Conservation (phyloP, 1,140 invertebrate species). For the Stenopsyche tienmushanensis region DNA sequence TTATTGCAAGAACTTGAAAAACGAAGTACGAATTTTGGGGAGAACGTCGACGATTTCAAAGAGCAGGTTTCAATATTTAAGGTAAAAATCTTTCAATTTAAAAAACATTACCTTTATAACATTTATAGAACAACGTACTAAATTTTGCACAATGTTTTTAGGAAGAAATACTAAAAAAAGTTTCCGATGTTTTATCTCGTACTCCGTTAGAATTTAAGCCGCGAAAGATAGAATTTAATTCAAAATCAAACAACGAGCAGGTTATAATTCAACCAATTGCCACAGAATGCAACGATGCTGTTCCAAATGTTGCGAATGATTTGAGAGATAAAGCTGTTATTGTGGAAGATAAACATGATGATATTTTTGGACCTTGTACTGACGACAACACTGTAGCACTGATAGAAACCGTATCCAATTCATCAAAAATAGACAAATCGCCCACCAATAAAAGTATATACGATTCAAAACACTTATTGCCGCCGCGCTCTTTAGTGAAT, state of each 20-base stretch:
- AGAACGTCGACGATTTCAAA: slow-evolving; percentile 61
- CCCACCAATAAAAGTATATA: neutral
- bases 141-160: slow-evolving; percentile 51
- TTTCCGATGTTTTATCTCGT: slow-evolving; percentile 64
- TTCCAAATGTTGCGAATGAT: slow-evolving; percentile 7
- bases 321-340: neutral
- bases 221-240: slow-evolving; percentile 54
- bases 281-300: slow-evolving; percentile 44
- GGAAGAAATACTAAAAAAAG: slow-evolving; percentile 67
- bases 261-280: slow-evolving; percentile 34
- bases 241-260: slow-evolving; percentile 45
- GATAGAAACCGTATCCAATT: slow-evolving; percentile 13
- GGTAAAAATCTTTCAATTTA: slow-evolving; percentile 46
- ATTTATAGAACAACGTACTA: slow-evolving; percentile 3
- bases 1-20: slow-evolving; percentile 57
- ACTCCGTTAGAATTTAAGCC: slow-evolving; percentile 73
- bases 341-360: slow-evolving; percentile 12
- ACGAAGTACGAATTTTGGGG: slow-evolving; percentile 61
- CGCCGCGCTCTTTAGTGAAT: slow-evolving; percentile 45
- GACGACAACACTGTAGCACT: slow-evolving; percentile 35
- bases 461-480: slow-evolving; percentile 46
- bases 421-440: neutral
- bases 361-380: slow-evolving; percentile 34
- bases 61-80: slow-evolving; percentile 67
- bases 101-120: neutral